phyloP scores from a whole-genome alignment of 2,888 invertebrate genomes.

The Xestia rhomboidea region DNA sequence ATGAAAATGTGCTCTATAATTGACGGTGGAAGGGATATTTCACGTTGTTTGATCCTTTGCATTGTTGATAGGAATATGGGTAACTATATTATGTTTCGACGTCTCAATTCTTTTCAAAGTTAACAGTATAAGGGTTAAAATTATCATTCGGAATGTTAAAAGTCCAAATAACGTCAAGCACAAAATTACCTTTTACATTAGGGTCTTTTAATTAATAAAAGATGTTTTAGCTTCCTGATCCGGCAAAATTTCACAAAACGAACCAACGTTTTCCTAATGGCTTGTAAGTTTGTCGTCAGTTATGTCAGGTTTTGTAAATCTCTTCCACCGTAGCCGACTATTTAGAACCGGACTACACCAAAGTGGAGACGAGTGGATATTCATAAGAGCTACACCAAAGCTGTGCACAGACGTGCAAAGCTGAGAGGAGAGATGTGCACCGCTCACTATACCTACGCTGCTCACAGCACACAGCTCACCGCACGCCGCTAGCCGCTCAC shows the following conservation, averaged over 20 bases:
- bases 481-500: too few species aligned
- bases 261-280: neutral
- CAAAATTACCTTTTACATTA: neutral
- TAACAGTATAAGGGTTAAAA: neutral
- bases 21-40: constrained; percentile 39
- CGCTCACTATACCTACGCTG: too few species aligned
- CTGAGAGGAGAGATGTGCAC: too few species aligned
- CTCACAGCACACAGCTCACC: too few species aligned
- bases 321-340: neutral
- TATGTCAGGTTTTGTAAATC: neutral
- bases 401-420: too few species aligned
- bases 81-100: neutral
- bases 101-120: constrained; percentile 1
- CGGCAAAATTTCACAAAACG: neutral
- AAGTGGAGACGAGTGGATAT: too few species aligned
- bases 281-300: neutral
- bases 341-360: neutral
- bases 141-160: neutral
- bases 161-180: neutral
- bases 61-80: constrained; percentile 24
- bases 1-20: constrained; percentile 59
- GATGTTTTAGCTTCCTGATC: neutral
- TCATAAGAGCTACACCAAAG: too few species aligned
- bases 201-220: neutral
- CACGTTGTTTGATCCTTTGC: constrained; percentile 28